Conservation (phyloP, 2,113 vertebrate genomes). For the Callionymus lyra region DNA sequence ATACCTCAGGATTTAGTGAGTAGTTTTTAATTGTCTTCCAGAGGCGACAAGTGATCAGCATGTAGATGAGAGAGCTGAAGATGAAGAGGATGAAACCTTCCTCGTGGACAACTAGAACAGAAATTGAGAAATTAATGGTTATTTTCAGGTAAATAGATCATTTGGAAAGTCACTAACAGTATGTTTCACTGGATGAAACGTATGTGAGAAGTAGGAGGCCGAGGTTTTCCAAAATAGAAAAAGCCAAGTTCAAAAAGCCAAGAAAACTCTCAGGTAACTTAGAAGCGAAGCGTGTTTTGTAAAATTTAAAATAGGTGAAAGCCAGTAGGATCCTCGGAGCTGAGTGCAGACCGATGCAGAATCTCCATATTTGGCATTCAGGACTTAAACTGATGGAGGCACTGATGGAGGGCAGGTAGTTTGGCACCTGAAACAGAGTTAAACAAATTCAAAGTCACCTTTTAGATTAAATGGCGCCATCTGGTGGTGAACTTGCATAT, state of each 20-base stretch:
- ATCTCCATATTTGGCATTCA: constrained; percentile 58
- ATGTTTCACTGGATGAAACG: constrained; percentile 58
- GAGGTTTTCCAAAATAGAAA: constrained; percentile 50
- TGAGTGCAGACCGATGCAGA: constrained; percentile 60
- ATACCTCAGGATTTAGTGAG: constrained; percentile 52
- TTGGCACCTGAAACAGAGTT: constrained; percentile 44
- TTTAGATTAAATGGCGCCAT: no score
- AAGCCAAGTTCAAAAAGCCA: constrained; percentile 42
- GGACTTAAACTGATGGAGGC: constrained; percentile 58
- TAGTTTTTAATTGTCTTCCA: constrained; percentile 52
- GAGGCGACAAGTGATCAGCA: constrained; percentile 54
- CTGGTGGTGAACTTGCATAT: no score
- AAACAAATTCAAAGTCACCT: no score
- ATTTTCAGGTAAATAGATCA: neutral
- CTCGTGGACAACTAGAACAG: constrained; percentile 48
- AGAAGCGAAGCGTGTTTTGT: constrained; percentile 41
- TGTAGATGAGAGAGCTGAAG: constrained; percentile 50
- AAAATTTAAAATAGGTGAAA: constrained; percentile 54
- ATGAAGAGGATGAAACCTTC: constrained; percentile 59
- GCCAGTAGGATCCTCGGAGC: constrained; percentile 53
- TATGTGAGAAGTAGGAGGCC: constrained; percentile 61
- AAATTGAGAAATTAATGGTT: neutral
- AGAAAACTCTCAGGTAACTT: constrained; percentile 41
- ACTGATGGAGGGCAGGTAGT: constrained; percentile 61
- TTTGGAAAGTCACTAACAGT: constrained; percentile 36